Conservation (phyloP, 2,797 vertebrate genomes). For the Botia kubotai region DNA sequence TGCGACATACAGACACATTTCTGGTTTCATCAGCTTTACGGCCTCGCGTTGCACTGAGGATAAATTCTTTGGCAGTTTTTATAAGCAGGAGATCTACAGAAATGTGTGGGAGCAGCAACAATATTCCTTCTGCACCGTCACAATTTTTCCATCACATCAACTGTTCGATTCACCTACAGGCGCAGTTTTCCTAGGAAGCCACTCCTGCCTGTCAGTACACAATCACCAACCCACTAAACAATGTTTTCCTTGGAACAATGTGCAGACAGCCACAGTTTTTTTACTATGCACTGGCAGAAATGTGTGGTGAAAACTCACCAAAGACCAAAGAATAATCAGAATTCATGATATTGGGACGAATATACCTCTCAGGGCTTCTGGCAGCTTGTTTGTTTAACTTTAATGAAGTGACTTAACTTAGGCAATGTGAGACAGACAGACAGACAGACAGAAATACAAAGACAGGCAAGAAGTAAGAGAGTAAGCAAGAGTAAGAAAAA, state of each 20-base stretch:
- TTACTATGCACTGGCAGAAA: slow-evolving; percentile 86
- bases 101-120: slow-evolving; percentile 72
- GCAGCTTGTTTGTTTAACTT: slow-evolving; percentile 42
- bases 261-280: slow-evolving; percentile 78
- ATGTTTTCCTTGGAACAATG: slow-evolving; percentile 90
- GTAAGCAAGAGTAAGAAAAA: slow-evolving; percentile 10
- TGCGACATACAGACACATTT: slow-evolving; percentile 11
- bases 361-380: slow-evolving; percentile 59
- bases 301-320: slow-evolving; percentile 80
- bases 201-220: slow-evolving; percentile 78
- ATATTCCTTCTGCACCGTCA: slow-evolving; percentile 80
- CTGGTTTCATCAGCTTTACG: slow-evolving; percentile 36
- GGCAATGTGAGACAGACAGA: not conserved
- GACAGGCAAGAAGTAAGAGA: not conserved
- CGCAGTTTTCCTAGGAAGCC: slow-evolving; percentile 78
- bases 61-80: slow-evolving; percentile 59
- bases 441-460: not conserved
- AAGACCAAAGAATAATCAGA: slow-evolving; percentile 64
- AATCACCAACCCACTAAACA: slow-evolving; percentile 80
- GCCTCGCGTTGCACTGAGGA: slow-evolving; percentile 4
- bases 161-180: slow-evolving; percentile 81
- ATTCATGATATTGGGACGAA: slow-evolving; percentile 39
- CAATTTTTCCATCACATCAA: slow-evolving; percentile 81
- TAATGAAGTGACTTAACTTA: slow-evolving; percentile 45
- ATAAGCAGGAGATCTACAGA: slow-evolving; percentile 61